Percentiles rank a stretch among this genome's conserved stretches.
phyloP scores from a whole-genome alignment of 2,888 invertebrate species.

The Melieria omissa region DNA sequence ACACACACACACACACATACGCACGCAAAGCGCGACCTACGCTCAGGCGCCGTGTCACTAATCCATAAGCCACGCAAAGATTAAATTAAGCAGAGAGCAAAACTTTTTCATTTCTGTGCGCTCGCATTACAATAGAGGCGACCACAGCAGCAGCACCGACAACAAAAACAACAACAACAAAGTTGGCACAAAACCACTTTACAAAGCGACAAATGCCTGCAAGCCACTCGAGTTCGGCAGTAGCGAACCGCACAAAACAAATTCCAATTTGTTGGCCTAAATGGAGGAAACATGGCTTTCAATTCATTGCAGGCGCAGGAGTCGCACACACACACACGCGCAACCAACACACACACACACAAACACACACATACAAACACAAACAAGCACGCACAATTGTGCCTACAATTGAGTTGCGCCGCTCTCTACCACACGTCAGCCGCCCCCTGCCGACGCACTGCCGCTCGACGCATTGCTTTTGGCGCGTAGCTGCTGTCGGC shows the following conservation, averaged over 20 bases:
- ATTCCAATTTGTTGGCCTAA: slow-evolving; percentile 35
- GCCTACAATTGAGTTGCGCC: not conserved
- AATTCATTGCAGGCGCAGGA: slow-evolving; percentile 2
- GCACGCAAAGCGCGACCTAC: not conserved
- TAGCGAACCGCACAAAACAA: slow-evolving; percentile 8
- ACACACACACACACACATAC: not conserved
- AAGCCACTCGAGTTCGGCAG: not conserved
- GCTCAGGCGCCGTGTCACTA: slow-evolving; percentile 11
- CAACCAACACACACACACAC: not conserved
- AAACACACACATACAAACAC: too few relatives aligned
- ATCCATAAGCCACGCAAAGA: slow-evolving; percentile 12
- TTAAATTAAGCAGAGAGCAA: slow-evolving; percentile 25
- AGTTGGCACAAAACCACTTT: slow-evolving; percentile 10
- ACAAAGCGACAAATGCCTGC: slow-evolving; percentile 16
- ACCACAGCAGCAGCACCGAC: too few relatives aligned
- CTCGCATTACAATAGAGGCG: slow-evolving; percentile 1
- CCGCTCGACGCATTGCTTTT: too few relatives aligned
- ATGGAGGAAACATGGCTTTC: slow-evolving; percentile 20
- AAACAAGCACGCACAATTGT: not conserved
- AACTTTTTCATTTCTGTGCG: slow-evolving; percentile 20
- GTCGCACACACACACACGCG: slow-evolving; percentile 2
- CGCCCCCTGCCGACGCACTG: too few relatives aligned
- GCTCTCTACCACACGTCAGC: too few relatives aligned
- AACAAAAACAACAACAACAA: slow-evolving; percentile 14
- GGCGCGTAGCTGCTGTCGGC: too few relatives aligned